Base-by-base conservation (phyloP, 2,888 invertebrate genomes). In the Bugulina stolonifera region DNA sequence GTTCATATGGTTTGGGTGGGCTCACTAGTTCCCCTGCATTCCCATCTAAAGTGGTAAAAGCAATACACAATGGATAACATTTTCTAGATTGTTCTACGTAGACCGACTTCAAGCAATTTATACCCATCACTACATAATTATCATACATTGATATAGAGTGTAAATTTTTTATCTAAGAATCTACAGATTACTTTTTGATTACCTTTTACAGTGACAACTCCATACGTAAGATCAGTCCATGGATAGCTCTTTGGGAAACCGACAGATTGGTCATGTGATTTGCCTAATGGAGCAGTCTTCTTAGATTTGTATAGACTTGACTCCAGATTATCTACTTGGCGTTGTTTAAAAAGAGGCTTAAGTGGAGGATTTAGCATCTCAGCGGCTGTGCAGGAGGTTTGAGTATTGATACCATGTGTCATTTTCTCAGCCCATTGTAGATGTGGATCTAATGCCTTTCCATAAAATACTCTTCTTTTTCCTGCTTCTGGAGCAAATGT, bases 21-120 rank as follows among this genome's bases (percentile, higher is more conserved):
- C 82, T 84, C 2, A 84, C 78, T 55, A 84, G 73, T 43, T 80
- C 81, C n/a, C 82, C 82, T 55, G 82, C 83, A 57, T 79, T 78
- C 70, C 76, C 78, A 74, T 78, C 80, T 81, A 32, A 43, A n/a
- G n/a, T n/a, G n/a, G n/a, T n/a, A n/a, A n/a, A n/a, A n/a, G n/a
- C n/a, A n/a, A n/a, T n/a, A n/a, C n/a, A n/a, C n/a, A n/a, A n/a
- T n/a, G n/a, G n/a, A n/a, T n/a, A n/a, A n/a, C n/a, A n/a, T n/a
- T n/a, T n/a, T n/a, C n/a, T n/a, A n/a, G n/a, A n/a, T n/a, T n/a
- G n/a, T n/a, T n/a, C n/a, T n/a, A n/a, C n/a, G n/a, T n/a, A n/a
- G n/a, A n/a, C n/a, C n/a, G n/a, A n/a, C n/a, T n/a, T n/a, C n/a
- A n/a, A n/a, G n/a, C n/a, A n/a, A n/a, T n/a, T n/a, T n/a, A n/a